Percentiles rank a stretch among this genome's conserved stretches.
These are phyloP conservation scores for Cyphomyrmex costatus DNA, from an alignment of 1,140 invertebrate species.

Conservation along the genomic window DNA sequence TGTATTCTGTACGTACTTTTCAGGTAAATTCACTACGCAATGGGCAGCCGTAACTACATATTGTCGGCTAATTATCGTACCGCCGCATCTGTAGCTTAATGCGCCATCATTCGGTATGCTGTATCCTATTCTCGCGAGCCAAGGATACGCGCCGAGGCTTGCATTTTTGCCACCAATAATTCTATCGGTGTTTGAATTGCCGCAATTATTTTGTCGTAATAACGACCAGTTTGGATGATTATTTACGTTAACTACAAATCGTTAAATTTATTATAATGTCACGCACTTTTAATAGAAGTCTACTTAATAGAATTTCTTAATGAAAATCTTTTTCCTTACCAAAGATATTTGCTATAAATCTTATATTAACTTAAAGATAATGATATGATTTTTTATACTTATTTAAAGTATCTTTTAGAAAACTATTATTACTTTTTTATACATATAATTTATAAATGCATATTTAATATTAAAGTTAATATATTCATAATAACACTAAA, in stretches of 20 bases:
- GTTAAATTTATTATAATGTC: constrained; percentile 15
- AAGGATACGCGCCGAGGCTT: constrained; percentile 88
- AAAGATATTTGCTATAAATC: not conserved
- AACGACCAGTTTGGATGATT: constrained; percentile 87
- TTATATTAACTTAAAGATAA: constrained; percentile 7
- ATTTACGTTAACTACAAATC: constrained; percentile 80
- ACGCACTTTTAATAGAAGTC: not conserved
- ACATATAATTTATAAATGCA: not conserved
- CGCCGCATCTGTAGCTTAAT: constrained; percentile 88
- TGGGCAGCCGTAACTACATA: constrained; percentile 91
- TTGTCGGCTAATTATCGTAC: constrained; percentile 88
- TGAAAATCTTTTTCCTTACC: not conserved
- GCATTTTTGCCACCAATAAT: constrained; percentile 88
- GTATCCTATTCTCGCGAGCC: constrained; percentile 88
- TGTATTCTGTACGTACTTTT: constrained; percentile 19
- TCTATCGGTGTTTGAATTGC: constrained; percentile 82
- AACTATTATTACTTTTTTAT: not conserved
- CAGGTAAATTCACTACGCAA: constrained; percentile 87
- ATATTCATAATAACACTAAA: too few species aligned
- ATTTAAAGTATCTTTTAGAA: not conserved
- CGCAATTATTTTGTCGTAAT: constrained; percentile 83
- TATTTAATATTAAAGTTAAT: not conserved
- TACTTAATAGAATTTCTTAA: not conserved
- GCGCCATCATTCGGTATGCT: not conserved
- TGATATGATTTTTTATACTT: not conserved